Conservation (phyloP, 2,113 vertebrate genomes). For the Platycercus adscitus region DNA sequence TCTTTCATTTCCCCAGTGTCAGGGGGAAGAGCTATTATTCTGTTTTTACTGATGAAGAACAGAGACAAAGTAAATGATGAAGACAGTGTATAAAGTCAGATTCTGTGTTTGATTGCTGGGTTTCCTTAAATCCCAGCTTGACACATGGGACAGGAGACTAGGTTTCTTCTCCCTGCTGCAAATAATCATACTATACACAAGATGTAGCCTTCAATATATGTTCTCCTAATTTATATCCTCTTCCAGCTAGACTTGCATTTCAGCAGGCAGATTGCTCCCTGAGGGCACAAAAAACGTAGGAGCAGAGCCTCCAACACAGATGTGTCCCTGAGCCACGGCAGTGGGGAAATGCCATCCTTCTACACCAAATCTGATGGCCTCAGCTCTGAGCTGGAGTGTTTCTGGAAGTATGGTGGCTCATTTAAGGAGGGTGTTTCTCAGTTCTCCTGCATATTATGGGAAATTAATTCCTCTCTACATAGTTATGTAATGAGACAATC, state of each 20-base stretch:
- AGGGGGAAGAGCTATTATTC: not conserved
- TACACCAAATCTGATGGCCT: not conserved
- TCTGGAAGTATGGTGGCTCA: not conserved
- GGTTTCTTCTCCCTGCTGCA: not conserved
- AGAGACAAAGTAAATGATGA: not conserved
- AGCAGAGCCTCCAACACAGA: not conserved
- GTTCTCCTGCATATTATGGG: not conserved
- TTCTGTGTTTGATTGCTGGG: not conserved
- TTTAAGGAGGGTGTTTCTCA: not conserved
- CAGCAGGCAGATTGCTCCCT: not conserved
- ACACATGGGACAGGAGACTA: not conserved
- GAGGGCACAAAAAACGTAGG: not conserved
- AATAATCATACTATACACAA: not conserved
- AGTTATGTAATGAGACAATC: not conserved
- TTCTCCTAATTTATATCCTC: not conserved
- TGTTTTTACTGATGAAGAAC: constrained; percentile 3
- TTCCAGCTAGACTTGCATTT: not conserved
- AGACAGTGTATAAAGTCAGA: not conserved
- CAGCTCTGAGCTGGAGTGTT: not conserved
- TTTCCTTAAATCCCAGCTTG: not conserved
- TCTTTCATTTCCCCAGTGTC: constrained; percentile 37
- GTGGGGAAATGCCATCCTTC: not conserved
- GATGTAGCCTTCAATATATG: not conserved
- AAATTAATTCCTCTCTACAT: not conserved
- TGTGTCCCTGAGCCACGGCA: not conserved